Conservation (phyloP, 2,113 vertebrate species). For the Pelvicachromis taeniatus region DNA sequence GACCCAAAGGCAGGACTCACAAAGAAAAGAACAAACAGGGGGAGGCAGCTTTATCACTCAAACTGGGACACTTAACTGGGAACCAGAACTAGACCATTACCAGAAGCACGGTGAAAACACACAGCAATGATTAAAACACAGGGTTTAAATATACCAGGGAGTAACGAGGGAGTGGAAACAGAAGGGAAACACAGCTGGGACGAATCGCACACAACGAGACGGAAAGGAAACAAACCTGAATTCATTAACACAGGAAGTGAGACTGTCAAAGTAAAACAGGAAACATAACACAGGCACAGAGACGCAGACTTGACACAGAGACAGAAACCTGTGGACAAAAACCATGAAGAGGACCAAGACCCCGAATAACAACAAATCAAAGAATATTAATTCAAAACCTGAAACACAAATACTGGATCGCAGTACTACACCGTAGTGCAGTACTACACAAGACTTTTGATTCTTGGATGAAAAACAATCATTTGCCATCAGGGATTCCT, state of each 20-base stretch:
- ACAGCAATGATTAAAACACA: background rate
- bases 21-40: background rate
- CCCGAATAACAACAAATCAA: background rate
- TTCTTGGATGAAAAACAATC: background rate
- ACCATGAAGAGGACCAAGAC: background rate
- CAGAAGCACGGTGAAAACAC: background rate
- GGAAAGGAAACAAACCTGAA: background rate
- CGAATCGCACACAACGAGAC: background rate
- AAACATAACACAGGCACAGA: background rate
- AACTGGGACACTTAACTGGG: too few relatives aligned
- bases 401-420: background rate
- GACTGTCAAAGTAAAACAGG: rapidly evolving
- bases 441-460: background rate
- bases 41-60: background rate
- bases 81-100: too few relatives aligned
- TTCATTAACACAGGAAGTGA: background rate
- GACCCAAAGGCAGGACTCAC: background rate
- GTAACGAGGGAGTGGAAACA: background rate
- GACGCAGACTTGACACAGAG: background rate
- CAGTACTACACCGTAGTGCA: too few relatives aligned
- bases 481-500: background rate
- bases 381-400: background rate
- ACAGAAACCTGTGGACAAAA: background rate
- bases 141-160: background rate
- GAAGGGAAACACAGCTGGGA: background rate